Conservation (phyloP, 2,888 invertebrate species). For the Bembecia ichneumoniformis region DNA sequence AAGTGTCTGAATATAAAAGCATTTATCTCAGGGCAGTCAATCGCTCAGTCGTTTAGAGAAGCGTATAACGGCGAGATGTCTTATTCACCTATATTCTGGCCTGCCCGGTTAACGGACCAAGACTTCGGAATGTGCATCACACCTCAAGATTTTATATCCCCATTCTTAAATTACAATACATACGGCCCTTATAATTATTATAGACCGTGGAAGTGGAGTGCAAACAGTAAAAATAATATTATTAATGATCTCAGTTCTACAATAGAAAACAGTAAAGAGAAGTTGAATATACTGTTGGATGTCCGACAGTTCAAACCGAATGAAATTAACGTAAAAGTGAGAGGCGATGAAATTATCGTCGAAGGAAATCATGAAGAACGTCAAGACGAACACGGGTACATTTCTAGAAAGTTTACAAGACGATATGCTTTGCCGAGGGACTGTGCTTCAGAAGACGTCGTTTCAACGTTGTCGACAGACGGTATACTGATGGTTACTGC, state of each 20-base stretch:
- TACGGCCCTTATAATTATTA: constrained; percentile 19
- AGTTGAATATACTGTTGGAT: constrained; percentile 74
- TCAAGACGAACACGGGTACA: constrained; percentile 54
- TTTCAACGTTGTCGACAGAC: constrained; percentile 35
- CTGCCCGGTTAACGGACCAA: constrained; percentile 22
- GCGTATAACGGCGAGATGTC: constrained; percentile 18
- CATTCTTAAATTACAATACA: constrained; percentile 22
- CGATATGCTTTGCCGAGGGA: constrained; percentile 50
- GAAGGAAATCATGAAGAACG: constrained; percentile 69
- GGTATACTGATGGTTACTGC: constrained; percentile 31
- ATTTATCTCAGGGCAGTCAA: constrained; percentile 16
- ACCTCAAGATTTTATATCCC: constrained; percentile 25
- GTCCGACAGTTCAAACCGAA: constrained; percentile 78
- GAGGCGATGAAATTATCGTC: constrained; percentile 72
- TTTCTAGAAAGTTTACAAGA: constrained; percentile 57
- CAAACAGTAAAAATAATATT: constrained; percentile 11
- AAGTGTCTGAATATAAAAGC: constrained; percentile 29
- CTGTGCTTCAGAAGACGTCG: constrained; percentile 26
- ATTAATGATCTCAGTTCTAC: constrained; percentile 29
- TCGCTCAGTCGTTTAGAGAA: constrained; percentile 15
- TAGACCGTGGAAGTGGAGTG: constrained; percentile 28
- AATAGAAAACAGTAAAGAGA: constrained; percentile 31
- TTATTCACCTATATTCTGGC: constrained; percentile 16
- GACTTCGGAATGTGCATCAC: constrained; percentile 25
- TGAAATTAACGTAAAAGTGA: constrained; percentile 78